Evolutionary conservation across 1,140 invertebrate species (phyloP).

Genomic region (Nautilus pompilius): DNA sequence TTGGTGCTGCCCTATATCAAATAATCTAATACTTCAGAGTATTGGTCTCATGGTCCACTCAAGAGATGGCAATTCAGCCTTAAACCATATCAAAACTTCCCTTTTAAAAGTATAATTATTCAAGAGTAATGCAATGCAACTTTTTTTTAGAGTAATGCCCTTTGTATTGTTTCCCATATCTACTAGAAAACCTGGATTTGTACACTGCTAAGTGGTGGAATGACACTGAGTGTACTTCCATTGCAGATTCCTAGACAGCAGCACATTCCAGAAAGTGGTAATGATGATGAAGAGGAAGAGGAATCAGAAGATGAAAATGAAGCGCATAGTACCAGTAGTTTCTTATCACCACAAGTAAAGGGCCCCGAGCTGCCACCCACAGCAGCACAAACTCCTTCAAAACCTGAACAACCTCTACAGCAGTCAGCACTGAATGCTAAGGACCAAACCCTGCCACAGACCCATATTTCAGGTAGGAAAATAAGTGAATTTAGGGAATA

Average conservation of each 20-base stretch:
- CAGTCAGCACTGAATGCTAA: neutral
- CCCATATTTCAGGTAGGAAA: neutral
- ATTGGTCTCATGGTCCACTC: too few species aligned
- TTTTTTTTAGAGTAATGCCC: neutral
- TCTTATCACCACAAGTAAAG: too few species aligned
- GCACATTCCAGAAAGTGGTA: slow-evolving; percentile 12
- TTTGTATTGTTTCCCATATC: neutral
- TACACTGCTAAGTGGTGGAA: too few species aligned
- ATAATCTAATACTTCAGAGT: too few species aligned
- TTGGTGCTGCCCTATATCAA: too few species aligned
- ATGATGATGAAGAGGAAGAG: slow-evolving; percentile 28
- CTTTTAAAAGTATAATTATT: neutral
- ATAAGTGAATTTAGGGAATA: too few species aligned
- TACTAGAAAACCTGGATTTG: neutral
- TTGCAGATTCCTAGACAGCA: too few species aligned
- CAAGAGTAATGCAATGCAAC: neutral
- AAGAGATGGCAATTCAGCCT: too few species aligned
- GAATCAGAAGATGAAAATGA: slow-evolving; percentile 22
- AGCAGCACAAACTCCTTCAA: neutral
- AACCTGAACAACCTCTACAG: neutral
- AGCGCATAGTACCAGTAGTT: slow-evolving; percentile 8
- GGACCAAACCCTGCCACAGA: neutral
- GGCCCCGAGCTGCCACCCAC: slow-evolving; percentile 5
- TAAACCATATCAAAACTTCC: neutral
- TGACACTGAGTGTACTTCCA: too few species aligned